Conservation (phyloP, 2,113 vertebrate genomes). For the Vulpes vulpes region DNA sequence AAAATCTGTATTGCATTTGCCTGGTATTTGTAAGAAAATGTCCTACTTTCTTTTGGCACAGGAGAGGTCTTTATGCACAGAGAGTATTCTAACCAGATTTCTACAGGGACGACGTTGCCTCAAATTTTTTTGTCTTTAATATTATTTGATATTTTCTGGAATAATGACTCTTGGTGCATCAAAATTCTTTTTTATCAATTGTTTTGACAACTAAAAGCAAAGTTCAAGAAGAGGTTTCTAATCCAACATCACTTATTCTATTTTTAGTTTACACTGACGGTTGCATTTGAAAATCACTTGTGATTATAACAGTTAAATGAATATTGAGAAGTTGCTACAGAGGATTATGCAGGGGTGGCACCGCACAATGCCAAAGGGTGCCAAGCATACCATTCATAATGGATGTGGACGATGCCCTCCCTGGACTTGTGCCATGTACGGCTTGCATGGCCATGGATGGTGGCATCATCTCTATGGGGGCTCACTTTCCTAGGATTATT, state of each 20-base stretch:
- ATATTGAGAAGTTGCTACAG: background rate
- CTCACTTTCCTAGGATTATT: background rate
- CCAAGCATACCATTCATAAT: background rate
- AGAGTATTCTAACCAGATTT: background rate
- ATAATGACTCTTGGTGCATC: background rate
- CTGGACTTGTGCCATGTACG: background rate
- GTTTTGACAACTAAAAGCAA: constrained; percentile 27
- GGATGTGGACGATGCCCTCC: background rate
- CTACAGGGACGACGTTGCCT: background rate
- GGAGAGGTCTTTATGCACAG: background rate
- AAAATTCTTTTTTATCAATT: constrained; percentile 44
- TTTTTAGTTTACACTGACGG: constrained; percentile 18
- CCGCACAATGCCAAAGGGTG: background rate
- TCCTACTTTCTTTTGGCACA: background rate
- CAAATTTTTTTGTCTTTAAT: constrained; percentile 37
- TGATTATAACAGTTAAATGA: constrained; percentile 21
- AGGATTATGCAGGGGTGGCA: background rate
- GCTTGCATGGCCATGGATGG: background rate
- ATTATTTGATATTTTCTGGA: constrained; percentile 23
- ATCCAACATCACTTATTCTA: background rate
- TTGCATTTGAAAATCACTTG: constrained; percentile 11
- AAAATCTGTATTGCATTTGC: background rate
- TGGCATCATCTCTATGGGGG: background rate
- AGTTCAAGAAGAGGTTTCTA: background rate
- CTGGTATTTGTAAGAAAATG: constrained; percentile 27